A percentile compares a stretch with the other conserved stretches of the same genome.
These are phyloP conservation scores for Manacus vitellinus DNA, from an alignment of 2,113 vertebrate genomes.

Conservation along the genomic window DNA sequence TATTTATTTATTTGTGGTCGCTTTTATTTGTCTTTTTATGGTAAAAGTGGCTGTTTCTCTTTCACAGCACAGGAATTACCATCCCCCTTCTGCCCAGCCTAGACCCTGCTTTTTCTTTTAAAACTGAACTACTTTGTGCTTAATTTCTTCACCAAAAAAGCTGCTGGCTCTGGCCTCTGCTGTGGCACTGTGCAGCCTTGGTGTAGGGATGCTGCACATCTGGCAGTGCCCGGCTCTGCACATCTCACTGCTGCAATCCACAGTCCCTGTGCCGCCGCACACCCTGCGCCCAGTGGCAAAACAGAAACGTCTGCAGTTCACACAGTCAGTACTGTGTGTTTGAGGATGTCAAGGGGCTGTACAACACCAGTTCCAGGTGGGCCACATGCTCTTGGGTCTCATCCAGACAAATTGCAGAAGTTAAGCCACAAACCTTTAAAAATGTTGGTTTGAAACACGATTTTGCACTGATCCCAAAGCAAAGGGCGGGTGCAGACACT, in stretches of 20 bases:
- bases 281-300: background rate
- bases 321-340: background rate
- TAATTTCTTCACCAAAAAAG: background rate
- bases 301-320: accelerated
- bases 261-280: background rate
- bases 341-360: background rate
- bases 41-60: background rate
- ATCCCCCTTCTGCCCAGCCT: background rate
- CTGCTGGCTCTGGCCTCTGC: background rate
- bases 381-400: background rate
- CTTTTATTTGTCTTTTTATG: background rate
- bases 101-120: background rate
- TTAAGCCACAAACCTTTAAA: background rate
- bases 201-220: background rate
- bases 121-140: background rate
- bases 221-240: background rate
- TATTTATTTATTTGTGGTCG: background rate
- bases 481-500: background rate
- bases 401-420: background rate
- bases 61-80: background rate
- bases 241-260: background rate
- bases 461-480: background rate
- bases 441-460: accelerated
- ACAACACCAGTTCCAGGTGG: background rate
- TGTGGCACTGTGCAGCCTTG: background rate